Base-by-base conservation (phyloP, 2,797 vertebrate species). In the Enteromius unitaeniatus region DNA sequence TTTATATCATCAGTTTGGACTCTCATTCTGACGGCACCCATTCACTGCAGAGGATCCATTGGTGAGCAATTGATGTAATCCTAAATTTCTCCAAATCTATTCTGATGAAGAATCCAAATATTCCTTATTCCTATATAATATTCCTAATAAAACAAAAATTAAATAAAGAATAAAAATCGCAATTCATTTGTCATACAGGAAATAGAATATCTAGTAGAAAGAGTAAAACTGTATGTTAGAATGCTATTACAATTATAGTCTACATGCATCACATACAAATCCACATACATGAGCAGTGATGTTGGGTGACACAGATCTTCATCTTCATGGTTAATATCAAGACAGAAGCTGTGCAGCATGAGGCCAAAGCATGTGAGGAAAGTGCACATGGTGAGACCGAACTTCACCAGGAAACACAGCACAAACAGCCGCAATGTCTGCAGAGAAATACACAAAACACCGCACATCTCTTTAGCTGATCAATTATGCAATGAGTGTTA, bases 341-440 rank as follows among this genome's bases (percentile, higher is more conserved):
- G 73, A 64, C 86, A 87, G 83, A 87, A 87, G 1, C 79, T 79
- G 21, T 89, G 87, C 34, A 88, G 83, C 8, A 86, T 67, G 47
- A 89, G 72, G 21, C 85, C 51, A 10, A 90, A 88, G 62, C 83
- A 88, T 6, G 88, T 45, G 45, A 89, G 34, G 47, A 49, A 85
- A 37, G 78, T n/a, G 67, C 86, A 88, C 3, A 79, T 67, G 2
- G 67, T 88, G 45, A 87, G 65, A 26, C 84, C 87, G 47, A 84
- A 88, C 86, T 81, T 88, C 80, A 87, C 72, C 81, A 77, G 69
- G 76, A 89, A 89, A 62, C 73, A 87, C 19, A 88, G 53, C 15
- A 85, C 26, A 42, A 87, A 87, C 34, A 85, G 67, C 17, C 37
- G 42, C 79, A 86, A 74, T 10, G 86, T 88, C 86, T 86, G 77